phyloP scores from a whole-genome alignment of 2,797 vertebrate species.

The Tauraco hartlaubi region DNA sequence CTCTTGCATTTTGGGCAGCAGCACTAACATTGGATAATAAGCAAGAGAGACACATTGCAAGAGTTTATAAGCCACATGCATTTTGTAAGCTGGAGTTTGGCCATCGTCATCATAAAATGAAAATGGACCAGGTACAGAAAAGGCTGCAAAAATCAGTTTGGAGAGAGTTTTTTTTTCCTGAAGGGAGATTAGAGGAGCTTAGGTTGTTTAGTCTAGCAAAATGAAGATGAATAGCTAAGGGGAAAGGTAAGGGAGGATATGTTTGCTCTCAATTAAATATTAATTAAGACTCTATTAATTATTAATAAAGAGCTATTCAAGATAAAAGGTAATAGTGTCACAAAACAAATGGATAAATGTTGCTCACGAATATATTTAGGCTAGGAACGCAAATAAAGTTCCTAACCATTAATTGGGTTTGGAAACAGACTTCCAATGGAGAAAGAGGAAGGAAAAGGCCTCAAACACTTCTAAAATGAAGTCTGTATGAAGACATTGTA shows the following conservation, averaged over 20 bases:
- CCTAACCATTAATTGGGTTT: not conserved
- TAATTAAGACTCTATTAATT: constrained; percentile 51
- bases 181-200: constrained; percentile 17
- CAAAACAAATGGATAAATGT: constrained; percentile 60
- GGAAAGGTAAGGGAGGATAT: constrained; percentile 51
- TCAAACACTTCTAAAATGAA: not conserved
- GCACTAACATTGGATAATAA: not conserved
- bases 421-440: not conserved
- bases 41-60: not conserved
- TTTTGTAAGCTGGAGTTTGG: constrained; percentile 8
- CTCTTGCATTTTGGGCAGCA: not conserved
- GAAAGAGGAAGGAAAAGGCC: not conserved
- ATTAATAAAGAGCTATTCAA: constrained; percentile 51
- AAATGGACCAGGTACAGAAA: constrained; percentile 7
- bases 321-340: constrained; percentile 63
- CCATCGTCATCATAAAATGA: not conserved
- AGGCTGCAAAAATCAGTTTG: not conserved
- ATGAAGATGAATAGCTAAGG: constrained; percentile 6
- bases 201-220: constrained; percentile 47
- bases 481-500: not conserved
- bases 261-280: constrained; percentile 64
- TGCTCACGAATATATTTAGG: constrained; percentile 21
- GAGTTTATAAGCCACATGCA: not conserved
- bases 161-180: not conserved
- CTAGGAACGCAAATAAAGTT: constrained; percentile 20